phyloP scores from a whole-genome alignment of 2,797 vertebrate species.

The Sebastes taczanowskii region DNA sequence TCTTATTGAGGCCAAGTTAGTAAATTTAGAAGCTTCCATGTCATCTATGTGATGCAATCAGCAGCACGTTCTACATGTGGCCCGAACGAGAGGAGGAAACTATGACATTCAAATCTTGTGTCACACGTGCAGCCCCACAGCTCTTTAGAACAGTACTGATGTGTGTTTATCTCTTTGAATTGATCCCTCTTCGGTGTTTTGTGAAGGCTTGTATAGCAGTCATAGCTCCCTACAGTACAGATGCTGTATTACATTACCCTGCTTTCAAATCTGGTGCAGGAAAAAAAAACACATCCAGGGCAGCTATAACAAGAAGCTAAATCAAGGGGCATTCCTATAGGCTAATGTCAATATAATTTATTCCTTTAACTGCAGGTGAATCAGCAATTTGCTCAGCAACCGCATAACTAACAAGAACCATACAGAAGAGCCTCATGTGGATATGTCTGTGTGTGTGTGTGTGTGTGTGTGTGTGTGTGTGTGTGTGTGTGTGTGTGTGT shows the following conservation, averaged over 20 bases:
- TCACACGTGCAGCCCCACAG: constrained; percentile 8
- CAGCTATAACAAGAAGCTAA: neutral
- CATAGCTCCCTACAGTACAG: constrained; percentile 17
- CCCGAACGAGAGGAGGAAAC: constrained; percentile 24
- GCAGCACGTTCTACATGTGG: constrained; percentile 62
- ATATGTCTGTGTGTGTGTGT: neutral
- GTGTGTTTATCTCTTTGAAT: constrained; percentile 24
- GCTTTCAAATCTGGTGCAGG: constrained; percentile 10
- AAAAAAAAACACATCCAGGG: neutral
- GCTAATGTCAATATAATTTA: constrained; percentile 18
- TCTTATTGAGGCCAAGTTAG: constrained; percentile 78
- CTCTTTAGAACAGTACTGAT: neutral
- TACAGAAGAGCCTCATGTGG: constrained; percentile 3
- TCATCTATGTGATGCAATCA: constrained; percentile 73
- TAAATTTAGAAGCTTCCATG: constrained; percentile 78
- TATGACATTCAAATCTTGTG: constrained; percentile 29
- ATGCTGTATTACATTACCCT: neutral
- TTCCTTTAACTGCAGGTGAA: constrained; percentile 42
- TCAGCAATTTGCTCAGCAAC: constrained; percentile 38
- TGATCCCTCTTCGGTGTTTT: constrained; percentile 20
- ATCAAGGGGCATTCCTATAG: neutral
- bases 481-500: neutral
- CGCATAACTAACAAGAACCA: constrained; percentile 10
- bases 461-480: neutral
- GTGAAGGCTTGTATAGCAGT: neutral